phyloP scores from a whole-genome alignment of 2,888 invertebrate genomes.

The Orgyia antiqua region DNA sequence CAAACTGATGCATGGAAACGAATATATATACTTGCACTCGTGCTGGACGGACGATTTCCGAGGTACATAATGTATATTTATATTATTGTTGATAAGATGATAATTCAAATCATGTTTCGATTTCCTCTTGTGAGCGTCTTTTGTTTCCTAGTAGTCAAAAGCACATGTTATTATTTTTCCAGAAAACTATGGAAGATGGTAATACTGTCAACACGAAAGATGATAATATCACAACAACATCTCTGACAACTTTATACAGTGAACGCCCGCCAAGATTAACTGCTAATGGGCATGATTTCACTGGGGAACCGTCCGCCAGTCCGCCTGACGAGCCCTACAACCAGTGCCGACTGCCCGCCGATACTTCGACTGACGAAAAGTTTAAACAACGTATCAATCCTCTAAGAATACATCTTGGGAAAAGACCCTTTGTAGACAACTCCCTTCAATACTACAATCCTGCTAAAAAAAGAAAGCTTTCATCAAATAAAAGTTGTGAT shows the following conservation, averaged over 20 bases:
- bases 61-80: constrained; percentile 49
- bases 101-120: constrained; percentile 59
- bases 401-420: constrained; percentile 66
- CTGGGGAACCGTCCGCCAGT: constrained; percentile 43
- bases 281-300: constrained; percentile 60
- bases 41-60: constrained; percentile 76
- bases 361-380: constrained; percentile 50
- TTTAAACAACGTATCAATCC: constrained; percentile 65
- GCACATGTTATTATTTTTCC: constrained; percentile 65
- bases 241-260: constrained; percentile 53
- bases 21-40: constrained; percentile 70
- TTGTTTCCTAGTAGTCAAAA: constrained; percentile 65
- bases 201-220: constrained; percentile 64
- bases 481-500: constrained; percentile 50
- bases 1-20: constrained; percentile 73
- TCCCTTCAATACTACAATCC: constrained; percentile 52
- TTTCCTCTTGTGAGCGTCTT: constrained; percentile 71
- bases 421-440: constrained; percentile 70
- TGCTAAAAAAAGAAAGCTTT: constrained; percentile 55
- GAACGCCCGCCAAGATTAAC: constrained; percentile 59
- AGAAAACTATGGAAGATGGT: constrained; percentile 79
- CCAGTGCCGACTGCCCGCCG: constrained; percentile 38
- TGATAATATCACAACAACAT: constrained; percentile 54
- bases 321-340: constrained; percentile 36
- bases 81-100: constrained; percentile 45